These are phyloP conservation scores for Tetragonisca angustula DNA, from an alignment of 2,888 invertebrate species.

Conservation along the genomic window DNA sequence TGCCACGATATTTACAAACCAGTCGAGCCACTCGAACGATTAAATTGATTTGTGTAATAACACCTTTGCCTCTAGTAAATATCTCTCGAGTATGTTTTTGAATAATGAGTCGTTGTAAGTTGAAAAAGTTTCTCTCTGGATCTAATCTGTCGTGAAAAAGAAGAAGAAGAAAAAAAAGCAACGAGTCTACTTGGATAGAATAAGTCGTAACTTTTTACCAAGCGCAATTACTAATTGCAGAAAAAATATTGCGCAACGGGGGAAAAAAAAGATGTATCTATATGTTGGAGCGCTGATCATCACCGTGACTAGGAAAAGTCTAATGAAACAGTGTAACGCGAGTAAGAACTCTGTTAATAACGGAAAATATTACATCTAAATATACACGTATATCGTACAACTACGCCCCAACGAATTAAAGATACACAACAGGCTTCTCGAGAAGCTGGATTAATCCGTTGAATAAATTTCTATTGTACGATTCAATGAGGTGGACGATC, in stretches of 20 bases:
- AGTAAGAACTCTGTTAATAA: no score
- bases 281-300: no score
- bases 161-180: no score
- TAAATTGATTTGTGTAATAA: conserved; percentile 35
- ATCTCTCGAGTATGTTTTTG: neutral
- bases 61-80: neutral
- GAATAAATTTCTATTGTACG: conserved; percentile 31
- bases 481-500: conserved; percentile 31
- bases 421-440: neutral
- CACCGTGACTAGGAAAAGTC: no score
- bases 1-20: conserved; percentile 38
- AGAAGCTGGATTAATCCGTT: neutral
- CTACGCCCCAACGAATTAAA: neutral
- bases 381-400: neutral
- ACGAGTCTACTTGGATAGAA: no score
- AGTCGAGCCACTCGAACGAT: conserved; percentile 30
- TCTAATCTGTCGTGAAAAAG: conserved; percentile 47
- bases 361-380: no score
- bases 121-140: conserved; percentile 18
- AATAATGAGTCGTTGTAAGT: neutral
- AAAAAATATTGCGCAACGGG: neutral
- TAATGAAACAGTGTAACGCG: neutral
- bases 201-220: neutral
- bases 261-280: no score
- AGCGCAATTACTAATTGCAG: neutral